Conservation (phyloP, 2,113 vertebrate species). For the Hassar affinis region DNA sequence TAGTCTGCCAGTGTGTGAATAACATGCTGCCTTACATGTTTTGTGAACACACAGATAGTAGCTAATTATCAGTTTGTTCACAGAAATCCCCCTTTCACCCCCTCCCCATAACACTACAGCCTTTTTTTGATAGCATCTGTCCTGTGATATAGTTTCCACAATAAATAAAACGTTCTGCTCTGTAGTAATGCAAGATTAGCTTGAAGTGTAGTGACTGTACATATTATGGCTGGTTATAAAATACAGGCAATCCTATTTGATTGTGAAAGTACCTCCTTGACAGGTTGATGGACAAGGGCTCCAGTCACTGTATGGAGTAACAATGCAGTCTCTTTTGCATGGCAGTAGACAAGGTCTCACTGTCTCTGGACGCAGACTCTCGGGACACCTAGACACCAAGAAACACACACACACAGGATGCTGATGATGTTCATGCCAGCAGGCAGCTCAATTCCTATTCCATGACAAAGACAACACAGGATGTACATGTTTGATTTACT, state of each 20-base stretch:
- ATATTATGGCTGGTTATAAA: neutral
- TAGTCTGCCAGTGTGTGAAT: constrained; percentile 9
- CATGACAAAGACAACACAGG: neutral
- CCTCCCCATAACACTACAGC: neutral
- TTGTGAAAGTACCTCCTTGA: constrained; percentile 75
- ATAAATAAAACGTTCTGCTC: neutral
- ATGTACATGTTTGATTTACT: neutral
- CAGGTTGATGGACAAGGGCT: constrained; percentile 82
- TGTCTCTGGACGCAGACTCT: constrained; percentile 91
- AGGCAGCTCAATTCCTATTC: neutral
- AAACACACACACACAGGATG: constrained; percentile 26
- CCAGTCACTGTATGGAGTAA: constrained; percentile 94
- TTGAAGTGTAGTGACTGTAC: neutral
- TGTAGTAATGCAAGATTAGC: neutral
- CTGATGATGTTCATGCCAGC: neutral
- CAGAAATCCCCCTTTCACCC: neutral
- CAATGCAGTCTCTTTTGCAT: constrained; percentile 89
- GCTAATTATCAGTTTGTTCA: constrained; percentile 22
- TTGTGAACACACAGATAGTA: constrained; percentile 4
- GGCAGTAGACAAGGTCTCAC: constrained; percentile 92
- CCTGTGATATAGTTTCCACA: neutral
- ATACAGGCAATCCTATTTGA: neutral
- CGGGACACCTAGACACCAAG: constrained; percentile 80
- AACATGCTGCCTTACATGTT: constrained; percentile 24
- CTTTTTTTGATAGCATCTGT: constrained; percentile 21